Percentiles rank a stretch among this genome's conserved stretches.
Conservation (phyloP, 1,140 invertebrate genomes). For the Marisa cornuarietis region DNA sequence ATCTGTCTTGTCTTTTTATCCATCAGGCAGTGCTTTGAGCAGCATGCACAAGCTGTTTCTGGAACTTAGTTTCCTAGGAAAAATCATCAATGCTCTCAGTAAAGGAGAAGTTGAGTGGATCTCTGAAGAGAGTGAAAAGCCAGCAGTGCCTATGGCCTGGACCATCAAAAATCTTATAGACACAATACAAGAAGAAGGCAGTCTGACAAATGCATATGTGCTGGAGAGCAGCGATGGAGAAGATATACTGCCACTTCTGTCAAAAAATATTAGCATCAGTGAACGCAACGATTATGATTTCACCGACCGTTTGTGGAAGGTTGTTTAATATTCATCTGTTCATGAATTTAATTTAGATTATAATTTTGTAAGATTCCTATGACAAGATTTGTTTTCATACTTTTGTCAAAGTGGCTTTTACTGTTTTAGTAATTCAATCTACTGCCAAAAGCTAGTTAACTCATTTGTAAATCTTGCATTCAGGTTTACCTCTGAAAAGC, state of each 20-base stretch:
- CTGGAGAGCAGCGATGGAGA: conserved; percentile 19
- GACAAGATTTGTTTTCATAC: no score
- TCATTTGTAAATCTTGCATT: no score
- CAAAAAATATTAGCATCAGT: conserved; percentile 24
- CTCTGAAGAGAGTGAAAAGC: conserved; percentile 19
- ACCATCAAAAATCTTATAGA: conserved; percentile 39
- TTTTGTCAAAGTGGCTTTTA: no score
- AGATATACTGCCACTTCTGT: conserved; percentile 2
- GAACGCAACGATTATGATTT: conserved; percentile 52
- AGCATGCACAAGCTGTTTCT: conserved; percentile 29
- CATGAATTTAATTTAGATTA: not conserved
- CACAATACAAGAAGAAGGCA: conserved; percentile 30
- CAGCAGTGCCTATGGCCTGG: conserved; percentile 26
- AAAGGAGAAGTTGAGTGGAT: conserved; percentile 45
- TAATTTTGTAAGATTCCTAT: no score
- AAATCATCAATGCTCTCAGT: conserved; percentile 33
- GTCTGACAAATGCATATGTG: conserved; percentile 1
- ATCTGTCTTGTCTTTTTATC: no score
- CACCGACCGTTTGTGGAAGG: conserved; percentile 53
- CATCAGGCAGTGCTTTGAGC: conserved; percentile 32
- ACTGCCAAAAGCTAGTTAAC: no score
- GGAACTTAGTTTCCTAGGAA: conserved; percentile 39
- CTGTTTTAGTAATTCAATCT: no score
- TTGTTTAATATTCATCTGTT: not conserved
- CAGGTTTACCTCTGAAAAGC: no score